A percentile compares a stretch with the other conserved stretches of the same genome.
phyloP scores from a whole-genome alignment of 2,797 vertebrate genomes.

The Premnoplex brunnescens region DNA sequence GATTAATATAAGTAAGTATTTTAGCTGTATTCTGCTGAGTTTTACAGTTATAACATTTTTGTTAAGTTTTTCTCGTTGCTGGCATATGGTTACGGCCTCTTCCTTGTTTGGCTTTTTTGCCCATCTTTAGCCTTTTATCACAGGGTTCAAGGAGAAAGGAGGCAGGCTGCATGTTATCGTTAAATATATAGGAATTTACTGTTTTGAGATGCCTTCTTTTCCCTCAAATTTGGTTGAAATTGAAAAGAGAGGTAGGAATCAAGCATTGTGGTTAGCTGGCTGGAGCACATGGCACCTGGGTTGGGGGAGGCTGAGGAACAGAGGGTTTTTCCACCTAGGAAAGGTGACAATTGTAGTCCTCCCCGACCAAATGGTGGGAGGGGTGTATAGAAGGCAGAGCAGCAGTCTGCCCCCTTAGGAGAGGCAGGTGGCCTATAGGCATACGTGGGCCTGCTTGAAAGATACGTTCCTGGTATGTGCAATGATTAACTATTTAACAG shows the following conservation, averaged over 20 bases:
- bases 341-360: background rate
- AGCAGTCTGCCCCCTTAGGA: background rate
- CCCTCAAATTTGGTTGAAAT: background rate
- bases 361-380: rapidly evolving
- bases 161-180: rapidly evolving
- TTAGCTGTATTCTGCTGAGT: background rate
- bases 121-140: background rate
- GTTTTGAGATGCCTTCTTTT: background rate
- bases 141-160: background rate
- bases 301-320: background rate
- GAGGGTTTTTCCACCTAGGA: background rate
- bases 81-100: rapidly evolving
- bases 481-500: background rate
- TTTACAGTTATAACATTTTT: background rate
- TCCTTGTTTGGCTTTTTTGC: background rate
- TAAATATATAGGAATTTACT: background rate
- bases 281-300: rapidly evolving
- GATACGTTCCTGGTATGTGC: background rate
- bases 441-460: background rate
- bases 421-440: background rate
- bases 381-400: background rate
- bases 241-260: background rate
- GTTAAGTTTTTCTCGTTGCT: background rate
- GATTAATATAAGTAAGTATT: background rate
- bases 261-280: background rate